Evolutionary conservation across 2,888 invertebrate species (phyloP).

Genomic region (Tetragnatha montana): DNA sequence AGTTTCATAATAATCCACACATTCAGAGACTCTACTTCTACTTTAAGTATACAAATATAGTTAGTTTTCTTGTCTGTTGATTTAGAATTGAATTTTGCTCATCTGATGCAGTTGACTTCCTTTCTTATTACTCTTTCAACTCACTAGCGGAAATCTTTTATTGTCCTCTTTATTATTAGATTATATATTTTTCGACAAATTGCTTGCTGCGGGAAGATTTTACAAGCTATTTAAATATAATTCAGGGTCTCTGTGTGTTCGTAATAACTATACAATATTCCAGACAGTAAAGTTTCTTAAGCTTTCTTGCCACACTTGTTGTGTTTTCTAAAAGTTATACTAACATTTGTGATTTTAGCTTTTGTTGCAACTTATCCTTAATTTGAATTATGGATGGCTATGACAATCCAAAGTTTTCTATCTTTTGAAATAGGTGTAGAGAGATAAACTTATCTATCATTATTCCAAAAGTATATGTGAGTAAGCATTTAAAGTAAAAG

Average conservation of each 20-base stretch:
- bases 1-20: background rate
- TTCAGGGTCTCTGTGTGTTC: constrained; percentile 28
- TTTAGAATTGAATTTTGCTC: background rate
- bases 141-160: background rate
- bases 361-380: background rate
- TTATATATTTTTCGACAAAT: too few species aligned
- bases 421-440: constrained; percentile 47
- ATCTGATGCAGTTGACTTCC: background rate
- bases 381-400: constrained; percentile 46
- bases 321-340: background rate
- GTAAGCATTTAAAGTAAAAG: constrained; percentile 23
- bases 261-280: background rate
- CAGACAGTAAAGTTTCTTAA: background rate
- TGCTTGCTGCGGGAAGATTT: too few species aligned
- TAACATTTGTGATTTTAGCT: background rate
- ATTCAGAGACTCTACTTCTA: background rate
- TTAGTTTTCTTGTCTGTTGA: background rate
- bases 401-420: constrained; percentile 60
- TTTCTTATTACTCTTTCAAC: background rate
- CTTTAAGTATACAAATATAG: background rate
- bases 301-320: constrained; percentile 12
- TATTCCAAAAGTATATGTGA: background rate
- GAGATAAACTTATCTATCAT: constrained; percentile 9
- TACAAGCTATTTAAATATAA: too few species aligned
- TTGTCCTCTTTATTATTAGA: too few species aligned